Evolutionary conservation across 2,113 vertebrate genomes (phyloP).

Genomic region (Esox niger): DNA sequence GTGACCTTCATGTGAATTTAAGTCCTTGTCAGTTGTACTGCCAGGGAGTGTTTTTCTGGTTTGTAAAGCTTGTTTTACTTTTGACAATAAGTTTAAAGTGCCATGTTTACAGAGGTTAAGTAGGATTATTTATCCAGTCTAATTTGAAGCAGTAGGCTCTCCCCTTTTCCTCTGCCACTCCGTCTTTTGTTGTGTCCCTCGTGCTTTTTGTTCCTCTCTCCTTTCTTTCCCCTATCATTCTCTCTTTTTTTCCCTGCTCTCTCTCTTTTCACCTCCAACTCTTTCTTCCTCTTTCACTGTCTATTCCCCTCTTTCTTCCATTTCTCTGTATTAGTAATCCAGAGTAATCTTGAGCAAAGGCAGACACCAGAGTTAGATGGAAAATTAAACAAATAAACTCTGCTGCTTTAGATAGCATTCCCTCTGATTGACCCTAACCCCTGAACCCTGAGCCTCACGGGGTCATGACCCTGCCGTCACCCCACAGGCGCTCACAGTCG

Average conservation of each 20-base stretch:
- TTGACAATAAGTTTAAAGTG: constrained; percentile 64
- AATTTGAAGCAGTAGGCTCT: constrained; percentile 72
- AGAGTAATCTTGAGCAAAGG: constrained; percentile 62
- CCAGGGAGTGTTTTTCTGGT: constrained; percentile 54
- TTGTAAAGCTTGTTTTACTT: constrained; percentile 72
- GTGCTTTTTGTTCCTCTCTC: constrained; percentile 1
- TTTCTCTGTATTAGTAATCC: constrained; percentile 50
- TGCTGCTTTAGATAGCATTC: constrained; percentile 70
- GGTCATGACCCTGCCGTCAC: constrained; percentile 56
- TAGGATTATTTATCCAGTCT: constrained; percentile 74
- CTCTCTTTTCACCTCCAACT: constrained; percentile 18
- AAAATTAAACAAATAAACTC: constrained; percentile 78
- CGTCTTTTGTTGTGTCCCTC: too few species aligned
- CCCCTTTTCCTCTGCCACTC: too few species aligned
- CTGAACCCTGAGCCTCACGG: constrained; percentile 57
- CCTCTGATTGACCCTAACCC: constrained; percentile 65
- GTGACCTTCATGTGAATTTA: constrained; percentile 57
- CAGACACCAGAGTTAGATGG: constrained; percentile 53
- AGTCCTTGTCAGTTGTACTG: constrained; percentile 29
- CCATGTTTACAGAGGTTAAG: constrained; percentile 61
- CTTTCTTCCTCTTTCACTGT: constrained; percentile 4
- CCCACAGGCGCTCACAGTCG: constrained; percentile 21
- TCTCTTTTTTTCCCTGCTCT: not conserved
- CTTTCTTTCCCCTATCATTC: constrained; percentile 15
- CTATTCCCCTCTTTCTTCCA: constrained; percentile 16